These are phyloP conservation scores for Diachasma alloeum DNA, from an alignment of 1,140 invertebrate species.

Conservation along the genomic window DNA sequence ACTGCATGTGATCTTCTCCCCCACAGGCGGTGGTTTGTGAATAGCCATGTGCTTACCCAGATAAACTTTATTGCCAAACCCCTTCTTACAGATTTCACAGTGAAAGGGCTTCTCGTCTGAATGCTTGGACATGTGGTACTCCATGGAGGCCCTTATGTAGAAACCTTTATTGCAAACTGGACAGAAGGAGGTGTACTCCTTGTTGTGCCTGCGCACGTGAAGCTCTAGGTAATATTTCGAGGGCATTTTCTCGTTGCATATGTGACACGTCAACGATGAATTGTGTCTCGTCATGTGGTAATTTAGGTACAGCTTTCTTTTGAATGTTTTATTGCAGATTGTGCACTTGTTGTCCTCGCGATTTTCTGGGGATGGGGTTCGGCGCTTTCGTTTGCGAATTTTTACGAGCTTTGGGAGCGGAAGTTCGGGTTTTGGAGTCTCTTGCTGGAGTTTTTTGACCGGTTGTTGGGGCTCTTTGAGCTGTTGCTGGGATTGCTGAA, in stretches of 20 bases:
- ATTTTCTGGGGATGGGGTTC: conserved; percentile 64
- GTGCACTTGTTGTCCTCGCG: conserved; percentile 73
- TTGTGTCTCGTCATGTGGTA: conserved; percentile 45
- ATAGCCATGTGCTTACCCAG: conserved; percentile 48
- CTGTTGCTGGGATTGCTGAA: neutral
- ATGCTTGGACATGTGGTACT: conserved; percentile 49
- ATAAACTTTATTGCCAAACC: conserved; percentile 52
- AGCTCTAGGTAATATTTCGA: conserved; percentile 47
- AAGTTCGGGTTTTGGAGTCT: neutral
- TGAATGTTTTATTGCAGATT: conserved; percentile 42
- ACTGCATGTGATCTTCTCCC: conserved; percentile 45
- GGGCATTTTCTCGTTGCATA: conserved; percentile 47
- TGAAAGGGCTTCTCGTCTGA: conserved; percentile 41
- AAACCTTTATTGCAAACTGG: conserved; percentile 78
- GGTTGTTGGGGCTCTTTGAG: conserved; percentile 44
- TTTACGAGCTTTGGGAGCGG: neutral
- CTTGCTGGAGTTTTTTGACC: no score
- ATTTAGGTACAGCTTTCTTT: conserved; percentile 48
- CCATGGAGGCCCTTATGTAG: conserved; percentile 67
- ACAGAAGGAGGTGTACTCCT: conserved; percentile 64
- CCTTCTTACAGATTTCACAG: conserved; percentile 65
- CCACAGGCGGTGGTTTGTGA: conserved; percentile 34
- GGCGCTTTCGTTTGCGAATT: neutral
- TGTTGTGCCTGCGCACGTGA: conserved; percentile 51
- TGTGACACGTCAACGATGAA: conserved; percentile 43